Evolutionary conservation across 1,140 invertebrate genomes (phyloP).

Genomic region (Polypedilum vanderplanki): DNA sequence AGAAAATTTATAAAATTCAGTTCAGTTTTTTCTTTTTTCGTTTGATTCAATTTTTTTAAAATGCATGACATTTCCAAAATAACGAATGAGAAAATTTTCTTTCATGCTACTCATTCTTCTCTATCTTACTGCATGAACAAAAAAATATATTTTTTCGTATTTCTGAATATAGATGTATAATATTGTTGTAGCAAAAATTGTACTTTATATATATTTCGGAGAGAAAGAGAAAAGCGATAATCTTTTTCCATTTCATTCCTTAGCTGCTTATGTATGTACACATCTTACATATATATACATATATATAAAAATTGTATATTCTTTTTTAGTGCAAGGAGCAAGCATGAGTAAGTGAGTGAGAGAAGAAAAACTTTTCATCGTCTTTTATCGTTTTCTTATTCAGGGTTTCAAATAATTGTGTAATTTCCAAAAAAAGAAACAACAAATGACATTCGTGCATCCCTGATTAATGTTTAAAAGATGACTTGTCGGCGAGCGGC

Average conservation of each 20-base stretch:
- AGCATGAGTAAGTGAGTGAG: too few species aligned
- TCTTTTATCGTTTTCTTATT: conserved; percentile 7
- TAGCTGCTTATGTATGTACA: conserved; percentile 18
- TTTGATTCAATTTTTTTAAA: neutral
- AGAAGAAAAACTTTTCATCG: neutral
- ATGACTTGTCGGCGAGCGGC: neutral
- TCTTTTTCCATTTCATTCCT: conserved; percentile 18
- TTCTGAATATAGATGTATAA: too few species aligned
- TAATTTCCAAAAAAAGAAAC: neutral
- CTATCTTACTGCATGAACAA: neutral
- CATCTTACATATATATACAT: neutral
- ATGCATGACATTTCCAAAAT: neutral
- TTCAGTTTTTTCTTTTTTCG: too few species aligned
- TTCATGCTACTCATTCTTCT: neutral
- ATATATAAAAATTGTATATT: neutral
- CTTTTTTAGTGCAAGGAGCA: neutral
- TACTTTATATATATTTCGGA: neutral
- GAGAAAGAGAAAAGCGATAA: neutral
- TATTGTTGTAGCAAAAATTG: neutral
- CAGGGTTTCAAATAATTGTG: conserved; percentile 11
- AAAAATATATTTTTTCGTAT: too few species aligned
- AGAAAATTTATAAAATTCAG: neutral
- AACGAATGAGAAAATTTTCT: neutral
- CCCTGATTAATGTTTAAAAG: conserved; percentile 12
- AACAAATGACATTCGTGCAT: neutral